Evolutionary conservation across 1,140 invertebrate species (phyloP).

Genomic region (Procambarus virginalis): DNA sequence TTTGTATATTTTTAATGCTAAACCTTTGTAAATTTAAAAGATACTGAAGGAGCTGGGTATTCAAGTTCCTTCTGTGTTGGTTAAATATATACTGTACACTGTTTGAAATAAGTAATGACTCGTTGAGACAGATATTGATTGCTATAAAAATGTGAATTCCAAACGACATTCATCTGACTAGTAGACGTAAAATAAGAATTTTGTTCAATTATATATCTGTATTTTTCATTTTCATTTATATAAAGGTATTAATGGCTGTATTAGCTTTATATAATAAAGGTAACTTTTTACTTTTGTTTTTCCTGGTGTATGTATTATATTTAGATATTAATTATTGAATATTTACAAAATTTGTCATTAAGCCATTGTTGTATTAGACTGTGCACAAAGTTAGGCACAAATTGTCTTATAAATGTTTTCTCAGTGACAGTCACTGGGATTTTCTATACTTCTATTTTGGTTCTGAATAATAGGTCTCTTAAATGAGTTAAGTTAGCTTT

Average conservation of each 20-base stretch:
- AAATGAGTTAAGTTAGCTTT: not conserved
- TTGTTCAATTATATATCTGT: not conserved
- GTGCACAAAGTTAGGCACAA: constrained; percentile 26
- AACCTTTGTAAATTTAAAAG: constrained; percentile 29
- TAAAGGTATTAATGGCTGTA: not conserved
- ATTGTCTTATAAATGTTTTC: not conserved
- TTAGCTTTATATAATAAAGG: not conserved
- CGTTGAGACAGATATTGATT: not conserved
- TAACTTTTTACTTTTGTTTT: not conserved
- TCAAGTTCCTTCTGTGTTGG: constrained; percentile 49
- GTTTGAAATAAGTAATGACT: constrained; percentile 21
- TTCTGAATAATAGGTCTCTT: not conserved
- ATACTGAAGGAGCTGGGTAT: constrained; percentile 46
- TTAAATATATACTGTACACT: constrained; percentile 12
- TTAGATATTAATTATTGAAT: not conserved
- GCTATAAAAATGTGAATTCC: not conserved
- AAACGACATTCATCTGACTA: not conserved
- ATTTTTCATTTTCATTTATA: not conserved
- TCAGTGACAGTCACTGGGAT: not conserved
- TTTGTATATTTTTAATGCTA: constrained; percentile 33
- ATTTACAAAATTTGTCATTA: not conserved
- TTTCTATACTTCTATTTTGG: not conserved
- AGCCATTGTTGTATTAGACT: not conserved
- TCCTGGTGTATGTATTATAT: not conserved
- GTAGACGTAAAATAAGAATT: not conserved